Evolutionary conservation across 2,888 invertebrate species (phyloP).

Genomic region (Acleris literana): DNA sequence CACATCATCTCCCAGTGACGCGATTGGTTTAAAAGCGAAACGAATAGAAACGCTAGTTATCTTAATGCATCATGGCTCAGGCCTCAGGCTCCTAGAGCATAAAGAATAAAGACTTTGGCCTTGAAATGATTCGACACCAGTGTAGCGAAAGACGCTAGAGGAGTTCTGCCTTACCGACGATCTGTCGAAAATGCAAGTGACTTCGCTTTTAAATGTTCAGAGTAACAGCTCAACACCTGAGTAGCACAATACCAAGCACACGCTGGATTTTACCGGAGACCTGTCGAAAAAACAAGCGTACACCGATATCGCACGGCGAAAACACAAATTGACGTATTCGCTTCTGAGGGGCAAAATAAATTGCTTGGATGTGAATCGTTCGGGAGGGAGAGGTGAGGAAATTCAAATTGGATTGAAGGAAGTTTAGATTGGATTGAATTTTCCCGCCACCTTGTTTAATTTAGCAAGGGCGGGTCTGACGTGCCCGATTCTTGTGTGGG

Average conservation of each 20-base stretch:
- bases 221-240: not conserved
- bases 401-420: conserved; percentile 81
- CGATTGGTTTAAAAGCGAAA: too few species aligned
- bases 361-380: conserved; percentile 49
- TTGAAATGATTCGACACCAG: too few species aligned
- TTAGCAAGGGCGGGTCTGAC: conserved; percentile 61
- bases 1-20: too few species aligned
- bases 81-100: too few species aligned
- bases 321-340: conserved; percentile 41
- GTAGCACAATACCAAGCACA: not conserved
- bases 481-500: conserved; percentile 38
- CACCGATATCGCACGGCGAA: conserved; percentile 25
- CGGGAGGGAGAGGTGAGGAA: conserved; percentile 54
- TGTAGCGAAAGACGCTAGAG: too few species aligned
- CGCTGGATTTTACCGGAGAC: not conserved
- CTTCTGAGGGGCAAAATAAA: conserved; percentile 51
- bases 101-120: too few species aligned
- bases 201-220: not conserved
- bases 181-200: too few species aligned
- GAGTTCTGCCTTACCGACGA: too few species aligned
- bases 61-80: too few species aligned
- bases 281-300: conserved; percentile 22
- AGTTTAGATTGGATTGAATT: conserved; percentile 82
- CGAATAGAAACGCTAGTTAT: too few species aligned
- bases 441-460: conserved; percentile 79